Evolutionary conservation across 2,888 invertebrate species (phyloP), one percentile per base, ranked within the genome.

Genomic region (Trypoxylon attenuatum): DNA sequence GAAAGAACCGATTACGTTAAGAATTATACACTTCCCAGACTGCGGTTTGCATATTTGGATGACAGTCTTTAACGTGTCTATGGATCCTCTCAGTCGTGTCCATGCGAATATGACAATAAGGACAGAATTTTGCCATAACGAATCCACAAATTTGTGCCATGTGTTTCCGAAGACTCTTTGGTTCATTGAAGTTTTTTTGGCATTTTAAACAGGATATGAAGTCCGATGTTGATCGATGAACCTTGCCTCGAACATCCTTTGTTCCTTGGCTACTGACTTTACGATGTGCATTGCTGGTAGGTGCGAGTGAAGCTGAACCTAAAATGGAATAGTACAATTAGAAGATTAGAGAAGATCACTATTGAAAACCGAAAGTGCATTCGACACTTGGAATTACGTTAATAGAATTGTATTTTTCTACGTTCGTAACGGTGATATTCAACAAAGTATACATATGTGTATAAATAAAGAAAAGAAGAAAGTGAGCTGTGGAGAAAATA

Each of bases 291-390:
- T n/a, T 4, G 8, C 15, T 16, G 5, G 5, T 55, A 13, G 2
- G 42, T 23, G 46, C 41, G 21, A 50, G 8, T 51, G 39, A 19
- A 45, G 27, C 38, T 21, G 22, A n/a, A 73, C 64, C 64, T 73
- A 63, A 60, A 73, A 71, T 64, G 43, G 47, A 64, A 73, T 25
- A 46, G 19, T 5, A 0, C 21, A 2, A 67, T 67, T 67, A 67
- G 67, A 60, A n/a, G 29, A 21, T 2, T 19, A n/a, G n/a, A n/a
- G n/a, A n/a, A n/a, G n/a, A n/a, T n/a, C n/a, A n/a, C n/a, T n/a
- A n/a, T n/a, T n/a, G n/a, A n/a, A n/a, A n/a, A n/a, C n/a, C n/a
- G n/a, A n/a, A n/a, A n/a, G n/a, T n/a, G n/a, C n/a, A n/a, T n/a
- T n/a, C n/a, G n/a, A n/a, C n/a, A n/a, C n/a, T n/a, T n/a, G n/a